Evolutionary conservation across 2,113 vertebrate genomes (phyloP), one percentile per base, ranked within the genome.

Genomic region (Oreochromis tanganicae): DNA sequence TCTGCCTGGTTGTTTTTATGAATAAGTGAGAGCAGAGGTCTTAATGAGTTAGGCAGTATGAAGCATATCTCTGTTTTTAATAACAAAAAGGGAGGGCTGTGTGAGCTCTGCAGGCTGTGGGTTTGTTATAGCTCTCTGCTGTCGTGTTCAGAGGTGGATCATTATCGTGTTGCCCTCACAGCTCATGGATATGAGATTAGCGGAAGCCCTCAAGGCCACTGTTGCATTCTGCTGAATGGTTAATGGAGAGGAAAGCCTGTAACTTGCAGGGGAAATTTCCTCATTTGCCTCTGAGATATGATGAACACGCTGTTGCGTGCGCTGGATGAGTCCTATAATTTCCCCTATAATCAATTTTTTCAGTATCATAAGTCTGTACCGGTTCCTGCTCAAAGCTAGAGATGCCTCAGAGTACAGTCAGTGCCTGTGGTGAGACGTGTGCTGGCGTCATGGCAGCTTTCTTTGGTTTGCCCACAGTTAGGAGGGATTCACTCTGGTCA

Each of bases 111-210:
- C 89, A 85, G 61, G 56, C 83, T 75, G 85, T 59, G 89, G 71
- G 78, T 50, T 55, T 79, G 88, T 86, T 91, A 90, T 87, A 75
- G 86, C 29, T 63, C 85, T 85, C 88, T 19, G 4, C 84, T 38
- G 80, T 82, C 73, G 73, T 68, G 80, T 88, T 85, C 82, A 55
- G 85, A 81, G 86, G 59, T 83, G 86, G 88, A 89, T 91, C 91
- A 73, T 93, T 84, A 85, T 91, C 61, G 7, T 4, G 85, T 36
- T 75, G 73, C 46, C 61, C 48, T 82, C 73, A 1, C 81, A 13
- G 75, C 87, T 92, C 87, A 50, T 88, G 89, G 89, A 88, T 83
- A 48, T 87, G 46, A 90, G 86, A 90, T 93, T 82, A 89, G 57
- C 24, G 8, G 24, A 19, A 21, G 59, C 63, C 85, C 83, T 71